A percentile compares a stretch with the other conserved stretches of the same genome.
These are phyloP conservation scores for Gymnoscopelus braueri DNA, from an alignment of 2,797 vertebrate species.

Conservation along the genomic window DNA sequence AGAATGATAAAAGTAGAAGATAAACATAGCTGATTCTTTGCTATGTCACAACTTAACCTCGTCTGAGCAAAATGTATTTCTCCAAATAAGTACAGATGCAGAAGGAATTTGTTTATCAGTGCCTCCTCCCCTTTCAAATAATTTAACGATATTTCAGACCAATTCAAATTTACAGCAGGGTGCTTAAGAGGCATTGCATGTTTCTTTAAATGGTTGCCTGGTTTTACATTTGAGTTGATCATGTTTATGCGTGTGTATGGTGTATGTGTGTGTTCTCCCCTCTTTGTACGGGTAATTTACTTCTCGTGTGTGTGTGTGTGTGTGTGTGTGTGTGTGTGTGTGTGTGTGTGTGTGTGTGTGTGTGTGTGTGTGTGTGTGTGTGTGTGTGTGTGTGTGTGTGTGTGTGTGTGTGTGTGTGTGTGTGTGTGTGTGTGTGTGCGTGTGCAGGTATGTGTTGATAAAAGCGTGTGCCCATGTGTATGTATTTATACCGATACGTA, in stretches of 20 bases:
- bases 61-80: conserved; percentile 1
- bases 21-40: too few relatives aligned
- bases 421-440: conserved; percentile 43
- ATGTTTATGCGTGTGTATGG: conserved; percentile 10
- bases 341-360: background rate
- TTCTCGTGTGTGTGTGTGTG: conserved; percentile 1
- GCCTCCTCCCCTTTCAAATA: conserved; percentile 3
- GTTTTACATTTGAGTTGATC: conserved; percentile 20
- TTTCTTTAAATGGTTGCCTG: conserved; percentile 25
- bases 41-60: too few relatives aligned
- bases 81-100: conserved; percentile 32
- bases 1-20: too few relatives aligned
- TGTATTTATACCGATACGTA: conserved; percentile 66
- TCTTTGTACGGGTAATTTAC: too few relatives aligned
- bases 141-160: conserved; percentile 36
- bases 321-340: background rate
- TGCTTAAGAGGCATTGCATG: conserved; percentile 13
- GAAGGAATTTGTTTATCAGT: conserved; percentile 43
- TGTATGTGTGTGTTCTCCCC: background rate
- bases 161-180: conserved; percentile 30
- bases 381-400: conserved; percentile 44
- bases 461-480: conserved; percentile 56
- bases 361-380: conserved; percentile 10
- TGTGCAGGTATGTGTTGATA: background rate
- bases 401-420: conserved; percentile 18